Conservation (phyloP, 2,888 invertebrate genomes). For the Athalia rosae region DNA sequence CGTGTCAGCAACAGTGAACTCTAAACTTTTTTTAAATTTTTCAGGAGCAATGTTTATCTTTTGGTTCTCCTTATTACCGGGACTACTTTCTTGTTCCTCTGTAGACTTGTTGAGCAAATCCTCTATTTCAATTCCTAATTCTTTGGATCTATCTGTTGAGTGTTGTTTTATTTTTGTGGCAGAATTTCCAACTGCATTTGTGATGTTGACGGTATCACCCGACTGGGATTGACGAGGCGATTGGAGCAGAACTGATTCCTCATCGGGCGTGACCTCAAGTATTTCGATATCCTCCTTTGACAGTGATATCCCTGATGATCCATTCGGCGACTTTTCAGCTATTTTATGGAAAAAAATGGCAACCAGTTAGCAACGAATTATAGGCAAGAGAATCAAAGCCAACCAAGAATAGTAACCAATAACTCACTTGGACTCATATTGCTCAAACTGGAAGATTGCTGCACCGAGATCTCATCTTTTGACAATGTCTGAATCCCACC, state of each 20-base stretch:
- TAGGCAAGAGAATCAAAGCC: not conserved
- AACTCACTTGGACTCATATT: no score
- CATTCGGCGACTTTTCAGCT: constrained; percentile 1
- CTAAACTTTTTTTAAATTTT: constrained; percentile 31
- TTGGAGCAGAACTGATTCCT: constrained; percentile 2
- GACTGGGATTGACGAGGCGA: not conserved
- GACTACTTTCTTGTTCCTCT: constrained; percentile 38
- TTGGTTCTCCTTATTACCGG: constrained; percentile 54
- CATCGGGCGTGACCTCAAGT: not conserved
- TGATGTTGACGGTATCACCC: no score
- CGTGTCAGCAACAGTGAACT: constrained; percentile 21
- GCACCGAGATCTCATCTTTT: no score
- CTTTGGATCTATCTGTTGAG: constrained; percentile 34
- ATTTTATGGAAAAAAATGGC: not conserved
- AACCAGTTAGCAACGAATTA: not conserved
- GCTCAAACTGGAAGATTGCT: no score
- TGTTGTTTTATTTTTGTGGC: constrained; percentile 6
- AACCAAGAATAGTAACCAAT: not conserved
- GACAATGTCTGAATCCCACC: no score
- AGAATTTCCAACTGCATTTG: not conserved
- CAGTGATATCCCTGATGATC: not conserved
- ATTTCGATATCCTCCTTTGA: not conserved
- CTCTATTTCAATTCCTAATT: constrained; percentile 45
- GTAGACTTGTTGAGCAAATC: constrained; percentile 45
- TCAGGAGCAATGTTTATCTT: constrained; percentile 45